phyloP scores from a whole-genome alignment of 2,888 invertebrate genomes.

The Stenoptilia bipunctidactyla region DNA sequence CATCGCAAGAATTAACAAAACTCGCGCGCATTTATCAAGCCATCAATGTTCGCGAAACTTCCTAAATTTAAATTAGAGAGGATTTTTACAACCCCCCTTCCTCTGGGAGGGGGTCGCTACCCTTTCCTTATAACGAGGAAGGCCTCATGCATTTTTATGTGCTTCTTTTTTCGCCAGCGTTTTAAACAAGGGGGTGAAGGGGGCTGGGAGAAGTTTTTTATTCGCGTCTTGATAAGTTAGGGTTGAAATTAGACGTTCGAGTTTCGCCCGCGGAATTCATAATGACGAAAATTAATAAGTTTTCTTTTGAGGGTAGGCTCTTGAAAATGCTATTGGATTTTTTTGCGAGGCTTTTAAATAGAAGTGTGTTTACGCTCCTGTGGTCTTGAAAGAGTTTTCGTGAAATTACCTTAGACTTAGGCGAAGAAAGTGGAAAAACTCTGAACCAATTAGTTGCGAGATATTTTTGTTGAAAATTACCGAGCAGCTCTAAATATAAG shows the following conservation, averaged over 20 bases:
- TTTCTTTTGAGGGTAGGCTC: constrained; percentile 59
- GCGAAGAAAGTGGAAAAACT: too few relatives aligned
- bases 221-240: constrained; percentile 73
- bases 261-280: constrained; percentile 72
- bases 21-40: constrained; percentile 68
- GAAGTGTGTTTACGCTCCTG: too few relatives aligned
- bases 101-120: constrained; percentile 55
- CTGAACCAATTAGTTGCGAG: too few relatives aligned
- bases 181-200: constrained; percentile 73
- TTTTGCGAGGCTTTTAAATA: constrained; percentile 16
- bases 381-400: too few relatives aligned
- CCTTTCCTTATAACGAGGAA: constrained; percentile 73
- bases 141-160: constrained; percentile 74
- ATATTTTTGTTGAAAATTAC: too few relatives aligned
- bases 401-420: too few relatives aligned
- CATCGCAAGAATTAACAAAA: constrained; percentile 60
- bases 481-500: too few relatives aligned
- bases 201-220: constrained; percentile 68
- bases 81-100: constrained; percentile 70
- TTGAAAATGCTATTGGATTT: constrained; percentile 28
- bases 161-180: constrained; percentile 73
- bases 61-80: constrained; percentile 73
- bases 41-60: constrained; percentile 69
- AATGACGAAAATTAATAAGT: constrained; percentile 72
- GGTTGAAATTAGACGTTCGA: constrained; percentile 72